Base-by-base conservation (phyloP, 2,888 invertebrate species). In the Pyrochroa serraticornis region DNA sequence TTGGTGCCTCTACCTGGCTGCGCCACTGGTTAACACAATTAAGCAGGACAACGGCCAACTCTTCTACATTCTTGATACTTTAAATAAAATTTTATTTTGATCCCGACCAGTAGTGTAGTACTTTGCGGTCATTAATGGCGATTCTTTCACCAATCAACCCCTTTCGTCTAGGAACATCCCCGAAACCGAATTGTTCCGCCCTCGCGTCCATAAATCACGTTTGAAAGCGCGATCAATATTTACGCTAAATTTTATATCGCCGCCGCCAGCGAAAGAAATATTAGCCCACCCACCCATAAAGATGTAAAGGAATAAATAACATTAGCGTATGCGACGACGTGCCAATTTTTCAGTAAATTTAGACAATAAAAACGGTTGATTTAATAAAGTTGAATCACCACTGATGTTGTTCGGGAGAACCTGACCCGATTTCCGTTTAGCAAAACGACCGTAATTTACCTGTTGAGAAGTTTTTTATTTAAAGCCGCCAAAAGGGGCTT, bases 211-310 rank as follows among this genome's bases (percentile, higher is more conserved):
- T 48, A 49, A 55, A 47, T 49, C 48, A 55, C 32, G 42, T 48
- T 48, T 22, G 38, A 33, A 48, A 30, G 44, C 13, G 31, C 45
- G 37, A 49, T 56, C 55, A 56, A 56, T 56, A 56, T 49, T 56
- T 44, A 33, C 44, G 6, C 1, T n/a, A 42, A 52, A 44, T 33
- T 42, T 48, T 45, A 30, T 33, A 45, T 39, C 12, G 39, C 45
- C 13, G 7, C 14, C 13, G 10, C 35, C 32, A 22, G 22, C 22
- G 22, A 22, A 22, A 22, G 22, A 22, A 22, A 22, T 22, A 22
- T 9, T 8, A 45, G 10, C n/a, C 42, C 38, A 7, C 39, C 36
- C 43, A 43, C 44, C 8, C 9, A n/a, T 35, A 35, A 10, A 10
- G n/a, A 35, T 10, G 10, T 10, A 35, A 10, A 35, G 3, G 9